Percentiles rank a stretch among this genome's conserved stretches.
These are phyloP conservation scores for Drosophila auraria DNA, from an alignment of 1,140 invertebrate species.

Conservation along the genomic window DNA sequence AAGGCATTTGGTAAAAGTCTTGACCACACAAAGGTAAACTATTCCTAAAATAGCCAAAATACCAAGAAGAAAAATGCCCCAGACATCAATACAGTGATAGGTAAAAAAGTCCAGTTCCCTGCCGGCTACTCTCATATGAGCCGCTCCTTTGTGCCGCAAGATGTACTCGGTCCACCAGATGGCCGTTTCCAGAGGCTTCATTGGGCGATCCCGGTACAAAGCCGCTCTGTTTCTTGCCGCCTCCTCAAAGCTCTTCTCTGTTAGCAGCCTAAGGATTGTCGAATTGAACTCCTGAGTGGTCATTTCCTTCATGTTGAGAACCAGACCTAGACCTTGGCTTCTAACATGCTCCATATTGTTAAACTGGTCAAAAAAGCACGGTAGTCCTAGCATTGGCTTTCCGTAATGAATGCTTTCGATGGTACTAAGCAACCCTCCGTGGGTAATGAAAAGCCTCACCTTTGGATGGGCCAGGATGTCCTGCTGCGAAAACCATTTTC, in stretches of 20 bases:
- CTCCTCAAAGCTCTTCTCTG: constrained; percentile 22
- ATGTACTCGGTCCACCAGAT: constrained; percentile 89
- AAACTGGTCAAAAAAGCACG: constrained; percentile 65
- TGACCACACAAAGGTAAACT: neutral
- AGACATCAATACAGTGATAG: constrained; percentile 56
- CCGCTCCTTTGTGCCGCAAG: constrained; percentile 74
- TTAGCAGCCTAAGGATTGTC: constrained; percentile 30
- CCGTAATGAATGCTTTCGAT: constrained; percentile 85
- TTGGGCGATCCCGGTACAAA: constrained; percentile 86
- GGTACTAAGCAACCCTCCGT: constrained; percentile 86
- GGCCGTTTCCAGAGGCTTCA: constrained; percentile 86
- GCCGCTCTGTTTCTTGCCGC: constrained; percentile 77
- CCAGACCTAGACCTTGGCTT: constrained; percentile 86
- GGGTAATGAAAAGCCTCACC: constrained; percentile 86
- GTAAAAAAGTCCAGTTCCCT: constrained; percentile 48
- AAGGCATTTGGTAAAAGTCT: neutral
- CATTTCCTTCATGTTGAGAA: constrained; percentile 17
- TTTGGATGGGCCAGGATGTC: constrained; percentile 85
- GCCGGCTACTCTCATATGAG: constrained; percentile 84
- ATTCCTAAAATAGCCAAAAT: neutral
- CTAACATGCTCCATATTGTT: constrained; percentile 49
- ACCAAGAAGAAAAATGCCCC: constrained; percentile 8
- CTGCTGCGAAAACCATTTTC: constrained; percentile 86
- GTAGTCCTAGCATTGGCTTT: constrained; percentile 61
- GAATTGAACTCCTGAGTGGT: constrained; percentile 4